Base-by-base conservation (phyloP, 1,140 invertebrate species). In the Prorops nasuta region DNA sequence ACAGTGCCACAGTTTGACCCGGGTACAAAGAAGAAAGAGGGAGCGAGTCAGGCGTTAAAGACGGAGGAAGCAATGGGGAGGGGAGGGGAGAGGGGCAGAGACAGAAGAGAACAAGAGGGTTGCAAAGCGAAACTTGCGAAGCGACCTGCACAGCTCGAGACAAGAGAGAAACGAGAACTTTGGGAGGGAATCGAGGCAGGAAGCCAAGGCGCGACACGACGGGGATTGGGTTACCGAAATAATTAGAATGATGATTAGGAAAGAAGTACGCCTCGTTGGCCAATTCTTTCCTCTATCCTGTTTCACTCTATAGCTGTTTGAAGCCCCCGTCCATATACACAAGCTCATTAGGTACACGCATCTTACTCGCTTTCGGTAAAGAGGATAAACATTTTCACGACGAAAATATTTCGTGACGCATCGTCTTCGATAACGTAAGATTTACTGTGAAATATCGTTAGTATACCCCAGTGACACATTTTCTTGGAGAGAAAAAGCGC, bases 181-280 rank as follows among this genome's bases (percentile, higher is more conserved):
- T 21, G 19, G 28, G 24, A 43, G 60, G 44, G 37, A 51, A 34
- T 16, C 31, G 57, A 66, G 46, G 57, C 56, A 56, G 51, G 68
- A 71, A 69, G 67, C 65, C 63, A 66, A 70, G 58, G 56, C 62
- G 58, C 40, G 59, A 51, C 59, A 35, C 55, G 56, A 52, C 46
- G 47, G 44, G 61, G 68, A 72, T 76, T 69, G 49, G 65, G 64
- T 76, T 76, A 71, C 72, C 51, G 54, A 54, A 64, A 68, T 74
- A 76, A 76, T 74, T 76, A 76, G 63, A 74, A 72, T 66, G 58
- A 68, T 69, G 70, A 74, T 72, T 73, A 72, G 69, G 55, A 64
- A 56, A 56, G 54, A 51, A 54, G 63, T 60, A 74, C 62, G 72
- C 63, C 59, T 74, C 66, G 70, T 74, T 74, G 69, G 65, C 63